Conservation (phyloP, 2,888 invertebrate species). For the Parochlus steinenii region DNA sequence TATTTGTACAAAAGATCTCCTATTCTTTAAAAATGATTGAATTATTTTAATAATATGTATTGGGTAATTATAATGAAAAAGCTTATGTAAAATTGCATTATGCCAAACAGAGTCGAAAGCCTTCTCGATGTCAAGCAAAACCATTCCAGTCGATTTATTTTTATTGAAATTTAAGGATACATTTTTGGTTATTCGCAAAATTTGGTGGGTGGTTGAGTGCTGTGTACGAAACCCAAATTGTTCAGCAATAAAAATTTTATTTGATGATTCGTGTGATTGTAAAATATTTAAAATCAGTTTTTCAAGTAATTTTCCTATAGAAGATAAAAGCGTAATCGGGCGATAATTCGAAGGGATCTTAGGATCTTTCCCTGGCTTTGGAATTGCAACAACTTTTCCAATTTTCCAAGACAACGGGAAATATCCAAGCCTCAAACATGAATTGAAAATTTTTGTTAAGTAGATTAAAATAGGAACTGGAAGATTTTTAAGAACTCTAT, state of each 20-base stretch:
- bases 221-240: slow-evolving; percentile 20
- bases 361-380: slow-evolving; percentile 17
- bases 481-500: not conserved
- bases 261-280: slow-evolving; percentile 8
- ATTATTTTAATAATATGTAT: slow-evolving; percentile 16
- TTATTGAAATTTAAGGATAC: slow-evolving; percentile 17
- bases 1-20: slow-evolving; percentile 17
- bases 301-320: slow-evolving; percentile 17
- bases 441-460: not conserved
- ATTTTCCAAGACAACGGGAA: slow-evolving; percentile 17
- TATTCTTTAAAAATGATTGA: slow-evolving; percentile 16
- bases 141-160: slow-evolving; percentile 17
- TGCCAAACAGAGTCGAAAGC: slow-evolving; percentile 24
- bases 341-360: slow-evolving; percentile 15
- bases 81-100: slow-evolving; percentile 17
- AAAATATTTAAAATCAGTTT: slow-evolving; percentile 14
- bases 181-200: slow-evolving; percentile 17
- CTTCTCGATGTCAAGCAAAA: slow-evolving; percentile 20
- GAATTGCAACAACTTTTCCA: slow-evolving; percentile 16
- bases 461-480: not conserved
- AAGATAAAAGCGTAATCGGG: slow-evolving; percentile 18
- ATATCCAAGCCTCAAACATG: not conserved
- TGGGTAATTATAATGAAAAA: slow-evolving; percentile 16
- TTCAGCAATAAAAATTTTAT: slow-evolving; percentile 14
- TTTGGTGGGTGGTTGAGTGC: slow-evolving; percentile 20